Conservation (phyloP, 1,140 invertebrate species). For the Heliconius hewitsoni region DNA sequence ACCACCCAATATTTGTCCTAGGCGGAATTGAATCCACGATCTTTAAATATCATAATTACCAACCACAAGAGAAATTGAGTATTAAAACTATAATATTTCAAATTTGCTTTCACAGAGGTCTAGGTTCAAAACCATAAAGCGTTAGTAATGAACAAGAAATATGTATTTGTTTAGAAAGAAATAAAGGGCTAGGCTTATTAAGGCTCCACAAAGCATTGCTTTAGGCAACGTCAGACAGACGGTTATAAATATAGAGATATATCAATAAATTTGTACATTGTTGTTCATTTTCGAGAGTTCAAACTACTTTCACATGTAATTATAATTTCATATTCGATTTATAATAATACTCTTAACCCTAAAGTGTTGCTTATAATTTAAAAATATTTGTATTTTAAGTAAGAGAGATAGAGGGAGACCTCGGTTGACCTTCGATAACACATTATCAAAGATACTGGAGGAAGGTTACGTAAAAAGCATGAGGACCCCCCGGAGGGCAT, state of each 20-base stretch:
- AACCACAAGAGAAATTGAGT: not conserved
- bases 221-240: not conserved
- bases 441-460: too few relatives aligned
- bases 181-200: not conserved
- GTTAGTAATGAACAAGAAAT: not conserved
- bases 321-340: not conserved
- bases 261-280: not conserved
- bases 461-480: too few relatives aligned
- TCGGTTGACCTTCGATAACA: too few relatives aligned
- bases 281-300: not conserved
- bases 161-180: not conserved
- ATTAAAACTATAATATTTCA: not conserved
- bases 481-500: too few relatives aligned
- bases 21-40: too few relatives aligned
- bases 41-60: not conserved
- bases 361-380: too few relatives aligned
- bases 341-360: not conserved
- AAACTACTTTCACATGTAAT: not conserved
- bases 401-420: too few relatives aligned
- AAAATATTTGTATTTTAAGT: too few relatives aligned
- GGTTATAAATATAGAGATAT: slow-evolving; percentile 1
- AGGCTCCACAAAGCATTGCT: not conserved
- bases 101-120: not conserved
- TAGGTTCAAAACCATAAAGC: not conserved
- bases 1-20: too few relatives aligned